Percentiles rank a stretch among this genome's conserved stretches.
Evolutionary conservation across 2,797 vertebrate species (phyloP).

Genomic region (Smutsia gigantea): DNA sequence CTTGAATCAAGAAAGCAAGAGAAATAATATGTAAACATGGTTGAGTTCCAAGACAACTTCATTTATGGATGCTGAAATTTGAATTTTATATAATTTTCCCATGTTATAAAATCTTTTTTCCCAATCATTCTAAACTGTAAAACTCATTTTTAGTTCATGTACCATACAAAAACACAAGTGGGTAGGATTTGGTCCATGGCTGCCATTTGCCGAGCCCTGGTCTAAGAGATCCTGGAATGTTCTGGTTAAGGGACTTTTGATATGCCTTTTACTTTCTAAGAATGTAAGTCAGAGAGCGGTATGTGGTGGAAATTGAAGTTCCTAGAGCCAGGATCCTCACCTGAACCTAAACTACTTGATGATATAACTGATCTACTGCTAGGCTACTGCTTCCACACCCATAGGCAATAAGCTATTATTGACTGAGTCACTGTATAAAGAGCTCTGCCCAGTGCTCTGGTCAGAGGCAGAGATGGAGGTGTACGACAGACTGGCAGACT

Average conservation of each 20-base stretch:
- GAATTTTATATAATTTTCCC: neutral
- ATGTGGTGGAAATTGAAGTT: no score
- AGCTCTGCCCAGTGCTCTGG: no score
- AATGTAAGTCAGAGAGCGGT: neutral
- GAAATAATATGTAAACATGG: neutral
- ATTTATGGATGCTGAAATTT: neutral
- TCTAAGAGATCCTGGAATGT: neutral
- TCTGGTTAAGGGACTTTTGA: neutral
- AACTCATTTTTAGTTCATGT: neutral
- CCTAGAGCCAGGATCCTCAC: no score
- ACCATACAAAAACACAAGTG: neutral
- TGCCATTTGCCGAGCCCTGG: neutral
- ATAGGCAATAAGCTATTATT: no score
- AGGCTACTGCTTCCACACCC: no score
- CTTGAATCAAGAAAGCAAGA: neutral
- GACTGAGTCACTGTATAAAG: no score
- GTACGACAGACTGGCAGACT: no score
- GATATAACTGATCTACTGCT: no score
- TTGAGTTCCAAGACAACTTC: slow-evolving; percentile 32
- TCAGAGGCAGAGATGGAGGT: no score
- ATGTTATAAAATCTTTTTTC: neutral
- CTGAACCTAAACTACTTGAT: no score
- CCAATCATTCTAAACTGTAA: neutral
- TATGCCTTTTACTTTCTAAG: neutral
- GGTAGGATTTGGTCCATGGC: neutral